Evolutionary conservation across 2,797 vertebrate species (phyloP), one percentile per base, ranked within the genome.

Genomic region (Parauchenoglanis ngamensis): DNA sequence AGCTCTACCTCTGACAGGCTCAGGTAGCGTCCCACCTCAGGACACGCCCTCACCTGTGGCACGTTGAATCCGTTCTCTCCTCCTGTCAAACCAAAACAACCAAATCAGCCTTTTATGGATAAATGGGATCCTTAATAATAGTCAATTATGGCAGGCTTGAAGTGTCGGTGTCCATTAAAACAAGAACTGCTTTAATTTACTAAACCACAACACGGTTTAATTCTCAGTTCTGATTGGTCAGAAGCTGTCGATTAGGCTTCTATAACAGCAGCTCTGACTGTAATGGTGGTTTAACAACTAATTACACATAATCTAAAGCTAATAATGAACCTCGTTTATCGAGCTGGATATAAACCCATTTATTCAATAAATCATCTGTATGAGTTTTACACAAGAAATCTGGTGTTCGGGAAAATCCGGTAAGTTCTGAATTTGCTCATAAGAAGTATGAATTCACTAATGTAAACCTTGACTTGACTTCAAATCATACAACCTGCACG

Each of bases 31-130:
- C 95, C 95, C 67, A 97, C 95, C 92, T 97, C 96, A 0, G 96
- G 96, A 92, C 96, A 97, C 0, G 94, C 86, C 19, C 90, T 95
- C 77, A 97, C 96, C 21, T 90, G 93, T 0, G 97, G 97, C 61
- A 97, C 93, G 84, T 97, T 97, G 93, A 97, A 97, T 79, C 97
- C 96, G 3, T 97, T 97, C 92, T 97, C 94, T 0, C 95, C 97
- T 4, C 97, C 97, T 97, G 93, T 5, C 67, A 65, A 49, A 61
- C 2, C 35, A 46, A 67, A 49, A 67, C 15, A 52, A n/a, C 1
- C 56, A 35, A 15, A 81, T 46, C 57, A 81, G 57, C 12, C 12
- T 3, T 56, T 59, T 40, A 23, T 1, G 35, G 3, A 25, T 63
- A 35, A 23, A 21, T 12, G 54, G 28, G 15, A 54, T 54, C 25